Evolutionary conservation across 2,888 invertebrate genomes (phyloP), one percentile per base, ranked within the genome.

Genomic region (Elmis aenea): DNA sequence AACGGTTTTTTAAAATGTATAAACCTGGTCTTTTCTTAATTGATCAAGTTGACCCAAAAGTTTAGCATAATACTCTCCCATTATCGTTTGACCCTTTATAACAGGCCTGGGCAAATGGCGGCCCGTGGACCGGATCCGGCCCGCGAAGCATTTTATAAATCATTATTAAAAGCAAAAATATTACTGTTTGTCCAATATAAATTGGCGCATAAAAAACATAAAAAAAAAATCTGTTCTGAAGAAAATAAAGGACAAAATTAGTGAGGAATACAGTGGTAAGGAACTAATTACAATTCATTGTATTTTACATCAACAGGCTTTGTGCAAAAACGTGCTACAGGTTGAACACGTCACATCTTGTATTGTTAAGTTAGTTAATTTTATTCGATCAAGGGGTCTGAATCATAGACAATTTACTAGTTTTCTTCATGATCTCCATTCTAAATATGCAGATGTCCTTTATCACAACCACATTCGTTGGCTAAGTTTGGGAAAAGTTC

Each of bases 351-450:
- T 20, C 21, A 20, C 11, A 20, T 20, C 21, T 20, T 10, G 20
- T 30, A 30, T 3, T 30, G 13, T 30, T 30, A 30, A 30, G 21
- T 12, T 30, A n/a, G 30, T 30, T 11, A 30, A 30, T 30, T 30
- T 29, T 14, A 29, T 29, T 15, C 21, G 30, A 20, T 2, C 2
- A n/a, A n/a, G n/a, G n/a, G n/a, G 30, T 11, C 3, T 30, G 20
- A 30, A 30, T 11, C 30, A 30, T 12, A 24, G 32, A 24, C 13
- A 32, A 13, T 32, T 24, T 22, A 24, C 10, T 13, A 32, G 24
- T 13, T 32, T 32, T 5, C 32, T 32, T 14, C 24, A 32, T 4
- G 13, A 26, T 26, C 2, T 32, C 23, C 24, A 23, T 13, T 24
- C 32, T 2, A 24, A 32, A 15, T 32, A 32, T 14, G 14, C 13